Evolutionary conservation across 2,888 invertebrate species (phyloP).

Genomic region (Polyommatus iphigenia): DNA sequence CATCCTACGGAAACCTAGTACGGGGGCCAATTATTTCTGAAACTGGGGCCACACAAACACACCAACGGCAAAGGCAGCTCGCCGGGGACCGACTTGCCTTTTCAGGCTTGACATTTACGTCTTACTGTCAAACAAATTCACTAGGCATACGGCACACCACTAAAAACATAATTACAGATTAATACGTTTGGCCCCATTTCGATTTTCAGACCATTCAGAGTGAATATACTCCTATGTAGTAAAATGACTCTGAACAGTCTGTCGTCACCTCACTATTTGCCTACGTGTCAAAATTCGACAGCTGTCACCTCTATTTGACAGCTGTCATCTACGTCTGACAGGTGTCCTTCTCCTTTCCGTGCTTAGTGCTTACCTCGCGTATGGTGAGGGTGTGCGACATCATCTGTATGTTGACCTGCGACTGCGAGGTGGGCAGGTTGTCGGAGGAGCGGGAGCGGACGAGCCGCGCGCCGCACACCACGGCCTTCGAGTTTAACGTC

Average conservation of each 20-base stretch:
- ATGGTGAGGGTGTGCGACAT: conserved; percentile 96
- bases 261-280: neutral
- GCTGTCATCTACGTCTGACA: neutral
- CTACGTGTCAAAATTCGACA: neutral
- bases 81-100: neutral
- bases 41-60: neutral
- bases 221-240: neutral
- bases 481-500: conserved; percentile 92
- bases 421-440: conserved; percentile 94
- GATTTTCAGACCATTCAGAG: neutral
- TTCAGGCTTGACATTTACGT: too few relatives aligned
- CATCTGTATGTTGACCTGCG: conserved; percentile 96
- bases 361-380: conserved; percentile 90
- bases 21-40: neutral
- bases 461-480: conserved; percentile 88
- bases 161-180: neutral
- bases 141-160: too few relatives aligned
- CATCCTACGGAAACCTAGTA: neutral
- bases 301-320: neutral
- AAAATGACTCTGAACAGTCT: neutral
- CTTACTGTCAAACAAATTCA: too few relatives aligned
- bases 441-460: conserved; percentile 92
- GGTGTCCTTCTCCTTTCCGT: neutral
- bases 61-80: neutral
- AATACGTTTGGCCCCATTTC: neutral